Evolutionary conservation across 1,140 invertebrate genomes (phyloP).

Genomic region (Bactericera cockerelli): DNA sequence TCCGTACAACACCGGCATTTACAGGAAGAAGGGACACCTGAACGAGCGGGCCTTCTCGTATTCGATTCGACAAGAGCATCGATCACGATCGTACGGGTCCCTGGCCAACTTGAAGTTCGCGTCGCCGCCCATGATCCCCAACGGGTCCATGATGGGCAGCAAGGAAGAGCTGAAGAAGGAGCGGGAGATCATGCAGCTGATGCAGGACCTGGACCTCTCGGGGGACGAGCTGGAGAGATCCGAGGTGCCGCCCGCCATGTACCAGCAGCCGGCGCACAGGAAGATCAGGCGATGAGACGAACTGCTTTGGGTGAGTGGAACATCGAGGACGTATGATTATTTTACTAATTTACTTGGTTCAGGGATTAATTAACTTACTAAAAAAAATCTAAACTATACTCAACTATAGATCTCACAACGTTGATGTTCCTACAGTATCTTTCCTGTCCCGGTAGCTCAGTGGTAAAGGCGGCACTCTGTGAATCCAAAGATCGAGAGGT

Average conservation of each 20-base stretch:
- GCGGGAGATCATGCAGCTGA: conserved; percentile 78
- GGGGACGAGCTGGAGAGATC: conserved; percentile 54
- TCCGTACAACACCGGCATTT: conserved; percentile 69
- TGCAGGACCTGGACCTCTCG: conserved; percentile 67
- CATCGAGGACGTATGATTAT: too few relatives aligned
- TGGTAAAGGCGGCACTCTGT: too few relatives aligned
- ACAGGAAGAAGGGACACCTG: conserved; percentile 75
- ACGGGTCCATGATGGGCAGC: conserved; percentile 21
- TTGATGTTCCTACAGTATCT: too few relatives aligned
- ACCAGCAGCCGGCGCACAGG: not conserved
- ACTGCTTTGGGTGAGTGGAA: too few relatives aligned
- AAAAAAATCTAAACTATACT: too few relatives aligned
- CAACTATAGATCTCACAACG: too few relatives aligned
- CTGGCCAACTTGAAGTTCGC: conserved; percentile 71
- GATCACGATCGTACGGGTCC: conserved; percentile 76
- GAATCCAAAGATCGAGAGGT: too few relatives aligned
- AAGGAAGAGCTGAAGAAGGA: conserved; percentile 66
- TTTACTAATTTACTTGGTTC: too few relatives aligned
- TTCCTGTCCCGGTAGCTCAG: too few relatives aligned
- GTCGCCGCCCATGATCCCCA: conserved; percentile 34
- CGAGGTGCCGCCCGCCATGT: conserved; percentile 31
- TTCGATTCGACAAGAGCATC: conserved; percentile 81
- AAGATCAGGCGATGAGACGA: not conserved
- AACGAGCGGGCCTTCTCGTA: conserved; percentile 89
- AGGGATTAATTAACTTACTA: too few relatives aligned